Evolutionary conservation across 1,140 invertebrate genomes (phyloP).

Genomic region (Ptiloglossa arizonensis): DNA sequence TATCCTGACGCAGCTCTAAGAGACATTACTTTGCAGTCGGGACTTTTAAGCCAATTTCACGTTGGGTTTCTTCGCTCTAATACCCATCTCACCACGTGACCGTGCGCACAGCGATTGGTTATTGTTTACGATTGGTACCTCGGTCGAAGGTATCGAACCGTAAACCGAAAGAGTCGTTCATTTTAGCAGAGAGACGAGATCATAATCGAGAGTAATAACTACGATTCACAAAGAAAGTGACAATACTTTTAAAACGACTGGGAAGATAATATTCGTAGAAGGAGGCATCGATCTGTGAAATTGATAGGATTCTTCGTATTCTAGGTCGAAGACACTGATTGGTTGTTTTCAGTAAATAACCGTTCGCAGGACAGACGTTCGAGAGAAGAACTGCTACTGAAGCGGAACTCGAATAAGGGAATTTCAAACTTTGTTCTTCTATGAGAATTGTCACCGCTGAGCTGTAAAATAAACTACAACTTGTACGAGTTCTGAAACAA

Average conservation of each 20-base stretch:
- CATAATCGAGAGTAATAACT: background rate
- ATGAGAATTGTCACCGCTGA: too few species aligned
- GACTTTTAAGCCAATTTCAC: conserved; percentile 70
- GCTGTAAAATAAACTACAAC: too few species aligned
- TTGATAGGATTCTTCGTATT: conserved; percentile 25
- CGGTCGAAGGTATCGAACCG: conserved; percentile 37
- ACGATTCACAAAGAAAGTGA: conserved; percentile 1
- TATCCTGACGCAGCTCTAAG: conserved; percentile 15
- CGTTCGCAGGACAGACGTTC: background rate
- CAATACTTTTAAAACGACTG: conserved; percentile 50
- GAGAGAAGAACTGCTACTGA: too few species aligned
- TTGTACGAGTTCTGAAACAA: too few species aligned
- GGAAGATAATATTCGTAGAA: conserved; percentile 9
- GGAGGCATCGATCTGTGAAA: conserved; percentile 55
- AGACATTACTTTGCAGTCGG: conserved; percentile 52
- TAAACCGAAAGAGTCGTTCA: conserved; percentile 6
- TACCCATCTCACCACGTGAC: conserved; percentile 62
- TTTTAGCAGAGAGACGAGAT: conserved; percentile 15
- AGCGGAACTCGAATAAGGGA: too few species aligned
- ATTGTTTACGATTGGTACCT: conserved; percentile 52
- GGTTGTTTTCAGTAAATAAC: background rate
- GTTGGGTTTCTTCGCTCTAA: conserved; percentile 71
- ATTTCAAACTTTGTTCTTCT: too few species aligned
- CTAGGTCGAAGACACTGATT: conserved; percentile 3
- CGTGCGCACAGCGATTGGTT: conserved; percentile 30